Evolutionary conservation across 2,888 invertebrate genomes (phyloP), one percentile per base, ranked within the genome.

Genomic region (Tetranychus piercei): DNA sequence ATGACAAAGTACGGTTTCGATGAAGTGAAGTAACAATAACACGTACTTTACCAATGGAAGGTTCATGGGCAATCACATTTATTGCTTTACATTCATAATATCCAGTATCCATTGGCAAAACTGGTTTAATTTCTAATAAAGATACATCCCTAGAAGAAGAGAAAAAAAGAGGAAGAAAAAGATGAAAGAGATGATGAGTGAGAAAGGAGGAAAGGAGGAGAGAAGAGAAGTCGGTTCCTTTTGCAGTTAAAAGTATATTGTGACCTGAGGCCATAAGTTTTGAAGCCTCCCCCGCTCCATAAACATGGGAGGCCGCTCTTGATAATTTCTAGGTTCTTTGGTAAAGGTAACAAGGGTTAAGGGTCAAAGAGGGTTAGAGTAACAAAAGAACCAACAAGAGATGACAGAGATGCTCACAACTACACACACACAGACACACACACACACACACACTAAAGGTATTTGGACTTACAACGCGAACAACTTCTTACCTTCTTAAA

Each of bases 11-110:
- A 22, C 15, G 81, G 84, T 83, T 80, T 82, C 85, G 80, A 86
- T 86, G 76, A 83, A 81, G 74, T 66, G 66, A 34, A 67, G 15
- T 64, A 15, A 77, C 75, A 71, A 67, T 22, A 6, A 79, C 75
- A 1, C 76, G 71, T 15, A 76, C 75, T 45, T 73, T 70, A 44
- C 76, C 78, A 44, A 86, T 84, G 77, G 86, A 82, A 78, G 86
- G 86, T 76, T 85, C 84, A 77, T 86, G 85, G 77, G 87, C 87
- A 79, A 87, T 85, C 78, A 87, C 87, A 78, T 88, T 88, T 82
- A 88, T 88, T 78, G 90, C 90, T 80, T 89, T 86, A 84, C 92
- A 92, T 84, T 90, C 89, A 85, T 91, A 92, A 81, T 85, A 85
- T 81, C 90, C 91, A 79, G 87, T 86, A 85, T 91, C 90, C 82